Evolutionary conservation across 1,140 invertebrate genomes (phyloP), one percentile per base, ranked within the genome.

Genomic region (Trichonephila clavata): DNA sequence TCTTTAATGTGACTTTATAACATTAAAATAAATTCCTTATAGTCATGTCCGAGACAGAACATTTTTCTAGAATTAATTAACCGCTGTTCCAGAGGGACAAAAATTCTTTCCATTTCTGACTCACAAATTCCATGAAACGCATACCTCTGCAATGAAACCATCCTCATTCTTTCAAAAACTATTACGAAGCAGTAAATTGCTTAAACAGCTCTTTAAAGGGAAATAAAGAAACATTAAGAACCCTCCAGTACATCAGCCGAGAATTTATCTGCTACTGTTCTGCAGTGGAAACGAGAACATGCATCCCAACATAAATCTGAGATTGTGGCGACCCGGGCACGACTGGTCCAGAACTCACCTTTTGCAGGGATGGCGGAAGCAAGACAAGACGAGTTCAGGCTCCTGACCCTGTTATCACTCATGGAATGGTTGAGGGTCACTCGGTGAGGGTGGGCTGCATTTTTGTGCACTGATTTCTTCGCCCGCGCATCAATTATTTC

Each of bases 401-500:
- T 3, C 16, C 16, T 77, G 65, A 89, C 87, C 87, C 63, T 77
- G 63, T 59, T 71, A 89, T 89, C 87, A 71, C 86, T 86, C 61
- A 43, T 65, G 57, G 13, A 32, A 50, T 21, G 43, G 57, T 10
- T 57, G 27, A 24, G 59, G 84, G 84, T 50, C 50, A 61, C 24
- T 21, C 13, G 63, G 65, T 59, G 83, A 84, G 83, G 83, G 83
- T 84, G 83, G 83, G 50, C 57, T 84, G 43, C 43, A 77, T 77
- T 77, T 77, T 77, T 77, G 16, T 77, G 84, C 84, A 86, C 59
- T 86, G 57, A 86, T 86, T 86, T 60, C 24, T 60, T 86, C 84
- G 84, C 84, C 84, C 84, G 50, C 84, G 84, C 84, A 60, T 60
- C 84, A 59, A 59, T 83, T 83, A 83, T 57, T 83, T 57, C 80